These are phyloP conservation scores for Chrysomela aeneicollis DNA, from an alignment of 2,888 invertebrate species.

Conservation along the genomic window DNA sequence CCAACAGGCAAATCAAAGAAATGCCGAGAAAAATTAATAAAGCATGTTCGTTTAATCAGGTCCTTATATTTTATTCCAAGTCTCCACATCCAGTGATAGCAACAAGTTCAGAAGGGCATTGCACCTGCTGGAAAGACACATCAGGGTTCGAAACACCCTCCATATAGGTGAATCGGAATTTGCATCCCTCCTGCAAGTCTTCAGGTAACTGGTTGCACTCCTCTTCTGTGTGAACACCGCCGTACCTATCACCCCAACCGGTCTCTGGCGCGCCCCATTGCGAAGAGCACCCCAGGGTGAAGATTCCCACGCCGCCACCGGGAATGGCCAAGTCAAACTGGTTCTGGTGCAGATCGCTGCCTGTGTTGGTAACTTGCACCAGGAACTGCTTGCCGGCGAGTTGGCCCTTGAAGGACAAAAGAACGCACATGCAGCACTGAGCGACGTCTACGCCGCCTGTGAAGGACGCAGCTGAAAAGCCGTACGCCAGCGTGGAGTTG, in stretches of 20 bases:
- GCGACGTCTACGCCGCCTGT: constrained; percentile 31
- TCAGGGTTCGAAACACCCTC: constrained; percentile 22
- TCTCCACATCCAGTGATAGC: constrained; percentile 22
- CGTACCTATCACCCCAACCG: constrained; percentile 31
- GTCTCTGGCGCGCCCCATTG: constrained; percentile 32
- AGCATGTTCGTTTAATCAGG: too few relatives aligned
- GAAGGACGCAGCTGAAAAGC: constrained; percentile 40
- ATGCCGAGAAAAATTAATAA: too few relatives aligned
- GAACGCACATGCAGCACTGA: constrained; percentile 37
- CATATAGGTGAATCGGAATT: constrained; percentile 22
- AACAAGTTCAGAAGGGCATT: constrained; percentile 25
- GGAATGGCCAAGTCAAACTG: constrained; percentile 41
- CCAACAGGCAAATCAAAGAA: too few relatives aligned
- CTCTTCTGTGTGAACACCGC: constrained; percentile 18
- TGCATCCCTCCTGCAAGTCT: constrained; percentile 21
- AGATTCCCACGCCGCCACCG: constrained; percentile 39
- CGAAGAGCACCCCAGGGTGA: constrained; percentile 31
- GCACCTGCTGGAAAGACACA: constrained; percentile 22
- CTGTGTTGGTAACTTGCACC: constrained; percentile 40
- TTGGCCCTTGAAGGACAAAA: constrained; percentile 33
- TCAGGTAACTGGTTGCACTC: constrained; percentile 21
- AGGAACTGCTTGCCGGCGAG: constrained; percentile 34
- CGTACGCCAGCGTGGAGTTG: constrained; percentile 37
- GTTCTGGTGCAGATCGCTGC: constrained; percentile 33
- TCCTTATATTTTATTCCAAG: constrained; percentile 1